Base-by-base conservation (phyloP, 2,113 vertebrate genomes). In the Crotalus horridus region DNA sequence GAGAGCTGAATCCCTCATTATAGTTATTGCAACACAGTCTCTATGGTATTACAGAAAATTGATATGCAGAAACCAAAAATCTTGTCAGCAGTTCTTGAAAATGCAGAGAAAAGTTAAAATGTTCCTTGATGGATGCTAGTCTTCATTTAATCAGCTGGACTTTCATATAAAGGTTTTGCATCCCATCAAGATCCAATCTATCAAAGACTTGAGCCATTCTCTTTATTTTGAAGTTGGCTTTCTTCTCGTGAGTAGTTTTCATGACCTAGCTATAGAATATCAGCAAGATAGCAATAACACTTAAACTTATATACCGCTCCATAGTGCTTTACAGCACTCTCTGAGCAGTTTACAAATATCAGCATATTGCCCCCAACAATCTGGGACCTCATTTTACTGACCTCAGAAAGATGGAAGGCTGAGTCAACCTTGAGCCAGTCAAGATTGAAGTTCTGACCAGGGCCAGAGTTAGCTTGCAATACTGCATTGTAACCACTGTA, bases 31-130 rank as follows among this genome's bases (percentile, higher is more conserved):
- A 87, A 55, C 53, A 89, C 90, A 91, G 88, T 89, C 64, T 91
- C 56, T 85, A 1, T 92, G 55, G 74, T n/a, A 69, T 64, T 91
- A 29, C 53, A 81, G 92, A 93, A 94, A 91, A 91, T 74, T 39
- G 58, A 69, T 87, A 9, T 29, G n/a, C 86, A 56, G 23, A 89
- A 91, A 51, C 12, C 51, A 85, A 91, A 85, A n/a, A 33, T 61
- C 10, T 93, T 89, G 74, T 92, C 74, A 89, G 90, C 46, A 69
- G n/a, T 89, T 92, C 48, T 69, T 91, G 54, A 5, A 86, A 69
- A 69, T 48, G 33, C 48, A 87, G 48, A 69, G 20, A 89, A 69
- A 87, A 55, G 74, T 61, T 90, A 91, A 24, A 55, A 54, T 17
- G 64, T 89, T 89, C 20, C 59, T 48, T 43, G 8, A 51, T 54